Base-by-base conservation (phyloP, 2,113 vertebrate species). In the Ariopsis seemanni region DNA sequence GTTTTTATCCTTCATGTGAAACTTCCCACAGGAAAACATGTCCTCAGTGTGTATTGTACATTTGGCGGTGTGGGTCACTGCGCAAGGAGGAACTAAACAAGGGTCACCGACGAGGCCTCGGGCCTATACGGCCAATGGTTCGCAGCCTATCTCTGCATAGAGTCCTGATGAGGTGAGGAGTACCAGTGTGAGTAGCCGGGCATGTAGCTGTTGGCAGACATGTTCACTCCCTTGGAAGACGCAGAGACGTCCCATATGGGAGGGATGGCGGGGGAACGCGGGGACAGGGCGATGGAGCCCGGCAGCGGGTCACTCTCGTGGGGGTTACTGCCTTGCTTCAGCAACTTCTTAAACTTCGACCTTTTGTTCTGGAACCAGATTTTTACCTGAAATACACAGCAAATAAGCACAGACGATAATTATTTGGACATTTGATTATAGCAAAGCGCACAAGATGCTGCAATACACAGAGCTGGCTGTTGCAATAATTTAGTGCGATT, bases 331-430 rank as follows among this genome's bases (percentile, higher is more conserved):
- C 98, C 98, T 94, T 98, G 97, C 91, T 99, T 99, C 90, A 99
- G 95, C 89, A 99, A 92, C 94, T 99, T 99, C 96, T 99, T 99
- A 95, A 99, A 99, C 93, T 99, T 99, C 92, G 98, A 99, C 89
- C 98, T 97, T 91, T 99, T 99, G 93, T 99, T 99, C 95, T 99
- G 98, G 94, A 99, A 99, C 98, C 98, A 99, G 88, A 99, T 99
- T 96, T 99, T 99, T 95, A 99, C 98, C 98, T 99, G 94, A 89
- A 84, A 81, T 6, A 58, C 17, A 71, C 52, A 74, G 22, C 11
- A 15, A 72, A 72, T 69, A 52, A 50, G 20, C 5, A 57, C 25
- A 85, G 57, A 22, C 4, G 5, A 67, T 62, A 72, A 15, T 62
- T 5, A 2, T 48, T 30, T 50, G 15, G 15, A 25, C 53, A n/a